Evolutionary conservation across 1,140 invertebrate genomes (phyloP).

Genomic region (Akabosia matsudoensis): DNA sequence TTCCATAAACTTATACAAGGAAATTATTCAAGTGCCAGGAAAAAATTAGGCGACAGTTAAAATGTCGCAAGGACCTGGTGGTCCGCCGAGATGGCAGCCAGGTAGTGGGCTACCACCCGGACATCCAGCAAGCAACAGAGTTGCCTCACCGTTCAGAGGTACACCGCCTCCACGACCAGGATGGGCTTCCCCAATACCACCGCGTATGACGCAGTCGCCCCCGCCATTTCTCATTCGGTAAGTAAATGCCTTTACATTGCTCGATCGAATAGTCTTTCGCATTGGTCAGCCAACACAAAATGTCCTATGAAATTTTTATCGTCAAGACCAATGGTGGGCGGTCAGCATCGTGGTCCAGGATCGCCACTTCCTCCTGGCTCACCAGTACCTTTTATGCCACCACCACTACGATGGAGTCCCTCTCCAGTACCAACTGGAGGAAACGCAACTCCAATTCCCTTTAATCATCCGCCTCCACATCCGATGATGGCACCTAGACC

Average conservation of each 20-base stretch:
- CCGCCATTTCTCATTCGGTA: conserved; percentile 44
- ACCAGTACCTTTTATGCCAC: conserved; percentile 31
- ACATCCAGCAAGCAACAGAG: neutral
- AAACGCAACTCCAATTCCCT: neutral
- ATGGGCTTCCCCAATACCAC: conserved; percentile 39
- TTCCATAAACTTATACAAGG: too few species aligned
- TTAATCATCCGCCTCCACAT: conserved; percentile 27
- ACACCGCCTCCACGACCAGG: conserved; percentile 33
- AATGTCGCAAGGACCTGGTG: conserved; percentile 19
- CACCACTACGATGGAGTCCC: conserved; percentile 39
- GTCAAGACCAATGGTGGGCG: conserved; percentile 32
- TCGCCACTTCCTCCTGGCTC: conserved; percentile 35
- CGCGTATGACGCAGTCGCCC: conserved; percentile 38
- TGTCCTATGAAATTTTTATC: neutral
- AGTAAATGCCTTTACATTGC: neutral
- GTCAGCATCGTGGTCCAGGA: conserved; percentile 15
- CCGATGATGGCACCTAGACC: conserved; percentile 35
- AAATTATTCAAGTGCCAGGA: too few species aligned
- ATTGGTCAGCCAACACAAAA: neutral
- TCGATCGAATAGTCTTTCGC: neutral
- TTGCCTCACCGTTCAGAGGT: conserved; percentile 32
- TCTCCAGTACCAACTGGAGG: conserved; percentile 12
- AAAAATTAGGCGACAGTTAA: too few species aligned
- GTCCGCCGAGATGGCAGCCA: conserved; percentile 26
- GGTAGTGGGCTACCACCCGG: conserved; percentile 27